Conservation (phyloP, 2,888 invertebrate genomes). For the Eretmocerus hayati region DNA sequence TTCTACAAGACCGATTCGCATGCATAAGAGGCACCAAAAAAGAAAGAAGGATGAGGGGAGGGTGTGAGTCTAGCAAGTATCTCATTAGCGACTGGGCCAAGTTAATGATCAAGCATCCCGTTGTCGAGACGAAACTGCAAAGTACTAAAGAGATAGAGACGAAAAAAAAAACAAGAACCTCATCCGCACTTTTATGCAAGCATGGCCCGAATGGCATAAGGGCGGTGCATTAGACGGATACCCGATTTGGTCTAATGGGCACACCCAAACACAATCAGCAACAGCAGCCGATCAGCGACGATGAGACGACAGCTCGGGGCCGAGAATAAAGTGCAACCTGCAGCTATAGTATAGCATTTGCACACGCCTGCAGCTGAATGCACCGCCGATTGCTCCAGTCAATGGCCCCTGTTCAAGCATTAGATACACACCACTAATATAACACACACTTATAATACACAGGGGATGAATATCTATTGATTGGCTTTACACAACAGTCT, state of each 20-base stretch:
- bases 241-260: slow-evolving; percentile 1
- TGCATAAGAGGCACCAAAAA: no score
- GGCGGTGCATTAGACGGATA: not conserved
- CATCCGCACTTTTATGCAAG: no score
- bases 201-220: not conserved
- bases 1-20: no score
- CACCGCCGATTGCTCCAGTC: slow-evolving; percentile 37
- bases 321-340: slow-evolving; percentile 43
- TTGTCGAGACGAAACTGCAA: slow-evolving; percentile 3
- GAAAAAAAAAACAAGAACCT: no score
- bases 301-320: slow-evolving; percentile 4
- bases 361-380: slow-evolving; percentile 33
- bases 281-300: slow-evolving; percentile 5
- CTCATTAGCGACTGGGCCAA: slow-evolving; percentile 11
- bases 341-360: slow-evolving; percentile 15
- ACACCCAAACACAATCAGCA: not conserved
- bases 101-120: slow-evolving; percentile 6
- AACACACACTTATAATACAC: no score
- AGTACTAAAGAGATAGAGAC: not conserved
- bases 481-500: slow-evolving; percentile 26
- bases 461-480: slow-evolving; percentile 45
- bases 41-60: no score
- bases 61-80: no score
- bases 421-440: not conserved
- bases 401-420: slow-evolving; percentile 2